Evolutionary conservation across 2,888 invertebrate species (phyloP), one percentile per base, ranked within the genome.

Genomic region (Physocephala rufipes): DNA sequence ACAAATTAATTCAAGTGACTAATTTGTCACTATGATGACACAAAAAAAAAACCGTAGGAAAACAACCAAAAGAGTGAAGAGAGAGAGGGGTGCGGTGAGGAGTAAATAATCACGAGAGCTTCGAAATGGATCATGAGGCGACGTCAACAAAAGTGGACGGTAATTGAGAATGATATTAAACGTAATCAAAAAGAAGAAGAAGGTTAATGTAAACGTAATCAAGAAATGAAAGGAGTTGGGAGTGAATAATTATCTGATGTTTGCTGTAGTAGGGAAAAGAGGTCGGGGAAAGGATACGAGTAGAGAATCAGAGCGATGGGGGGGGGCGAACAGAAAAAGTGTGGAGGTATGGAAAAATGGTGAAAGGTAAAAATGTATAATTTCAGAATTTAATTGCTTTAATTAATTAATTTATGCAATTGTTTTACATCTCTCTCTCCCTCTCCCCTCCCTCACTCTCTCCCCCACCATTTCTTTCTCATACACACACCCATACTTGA

Each of bases 361-460:
- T 55, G n/a, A 24, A 19, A 55, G n/a, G 13, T 55, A 76, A 76
- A 78, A 77, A 74, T 78, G 77, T 77, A 75, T 73, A 74, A 76
- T 71, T 78, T 81, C 80, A 82, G 80, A 81, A 81, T 81, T 83
- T 82, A 82, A 81, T 82, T 81, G 77, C 81, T 81, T 82, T 83
- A 82, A 82, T 82, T 82, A 82, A 77, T 77, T 74, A 78, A 82
- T 83, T 58, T 82, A 81, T 82, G 78, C 75, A 76, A 74, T 75
- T 72, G 74, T 13, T 28, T 62, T 45, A 2, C 45, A 15, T 49
- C 49, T 49, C 49, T 49, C 49, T 49, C 49, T 49, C 49, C 19
- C 19, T 58, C 26, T 26, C 15, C 26, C 13, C 28, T 58, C 49
- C 28, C 26, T 58, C 3, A 55, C 13, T 5, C 7, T 55, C 2